These are phyloP conservation scores for Gonocerus acuteangulatus DNA, from an alignment of 2,888 invertebrate species.

Conservation along the genomic window DNA sequence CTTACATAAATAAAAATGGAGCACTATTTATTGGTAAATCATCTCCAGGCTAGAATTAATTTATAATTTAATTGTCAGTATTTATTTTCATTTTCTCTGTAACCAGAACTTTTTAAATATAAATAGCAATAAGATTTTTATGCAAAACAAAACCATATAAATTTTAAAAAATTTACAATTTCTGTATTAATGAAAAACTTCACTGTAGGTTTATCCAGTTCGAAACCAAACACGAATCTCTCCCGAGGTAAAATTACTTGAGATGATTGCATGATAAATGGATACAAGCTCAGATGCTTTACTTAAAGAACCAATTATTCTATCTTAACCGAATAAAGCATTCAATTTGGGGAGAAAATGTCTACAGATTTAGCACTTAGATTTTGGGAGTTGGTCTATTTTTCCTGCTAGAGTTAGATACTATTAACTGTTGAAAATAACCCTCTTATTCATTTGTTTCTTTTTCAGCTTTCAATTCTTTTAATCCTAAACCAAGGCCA, in stretches of 20 bases:
- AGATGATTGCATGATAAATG: slow-evolving; percentile 15
- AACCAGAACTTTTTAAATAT: not conserved
- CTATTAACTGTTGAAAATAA: not conserved
- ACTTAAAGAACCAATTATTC: not conserved
- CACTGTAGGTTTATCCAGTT: slow-evolving; percentile 9
- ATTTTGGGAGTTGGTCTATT: slow-evolving; percentile 21
- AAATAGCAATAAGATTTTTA: not conserved
- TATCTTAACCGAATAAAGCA: not conserved
- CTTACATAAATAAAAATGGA: no score
- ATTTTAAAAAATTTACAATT: not conserved
- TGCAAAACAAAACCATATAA: not conserved
- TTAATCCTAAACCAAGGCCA: slow-evolving; percentile 54
- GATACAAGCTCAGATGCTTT: slow-evolving; percentile 4
- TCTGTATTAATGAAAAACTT: not conserved
- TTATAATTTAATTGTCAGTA: no score
- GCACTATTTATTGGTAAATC: no score
- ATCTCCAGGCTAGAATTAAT: no score
- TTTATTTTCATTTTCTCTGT: not conserved
- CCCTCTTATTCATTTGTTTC: slow-evolving; percentile 38
- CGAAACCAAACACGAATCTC: slow-evolving; percentile 24
- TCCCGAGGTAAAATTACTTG: slow-evolving; percentile 16
- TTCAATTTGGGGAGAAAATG: not conserved
- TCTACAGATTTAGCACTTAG: slow-evolving; percentile 24
- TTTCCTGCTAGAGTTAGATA: not conserved
- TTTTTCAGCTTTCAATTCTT: slow-evolving; percentile 54